Evolutionary conservation across 2,888 invertebrate species (phyloP).

Genomic region (Rutpela maculata): DNA sequence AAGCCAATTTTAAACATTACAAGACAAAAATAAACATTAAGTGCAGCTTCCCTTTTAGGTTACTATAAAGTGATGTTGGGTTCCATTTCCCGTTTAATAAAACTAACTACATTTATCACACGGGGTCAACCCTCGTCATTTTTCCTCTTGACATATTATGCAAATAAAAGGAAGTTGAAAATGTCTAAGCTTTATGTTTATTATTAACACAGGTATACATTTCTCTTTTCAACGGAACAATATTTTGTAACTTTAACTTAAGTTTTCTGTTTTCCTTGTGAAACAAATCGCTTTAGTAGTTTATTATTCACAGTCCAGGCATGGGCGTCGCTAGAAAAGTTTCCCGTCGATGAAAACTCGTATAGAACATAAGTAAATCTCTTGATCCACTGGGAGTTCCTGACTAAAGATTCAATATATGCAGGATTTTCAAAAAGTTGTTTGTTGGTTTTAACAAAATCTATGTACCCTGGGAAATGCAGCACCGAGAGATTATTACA

Average conservation of each 20-base stretch:
- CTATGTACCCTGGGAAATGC: no score
- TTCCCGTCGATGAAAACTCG: not conserved
- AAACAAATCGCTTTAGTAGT: not conserved
- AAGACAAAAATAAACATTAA: not conserved
- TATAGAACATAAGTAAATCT: not conserved
- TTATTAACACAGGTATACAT: conserved; percentile 27
- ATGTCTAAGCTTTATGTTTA: conserved; percentile 14
- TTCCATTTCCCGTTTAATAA: conserved; percentile 30
- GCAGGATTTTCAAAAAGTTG: no score
- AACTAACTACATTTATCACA: conserved; percentile 22
- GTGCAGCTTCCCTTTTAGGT: not conserved
- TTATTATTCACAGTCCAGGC: not conserved
- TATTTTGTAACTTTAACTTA: not conserved
- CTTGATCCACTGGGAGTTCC: not conserved
- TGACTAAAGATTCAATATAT: not conserved
- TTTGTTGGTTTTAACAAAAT: no score
- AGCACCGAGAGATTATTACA: no score
- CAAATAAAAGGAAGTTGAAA: conserved; percentile 23
- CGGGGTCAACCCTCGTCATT: conserved; percentile 35
- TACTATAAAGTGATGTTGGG: conserved; percentile 21
- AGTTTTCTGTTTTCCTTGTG: not conserved
- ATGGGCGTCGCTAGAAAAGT: not conserved
- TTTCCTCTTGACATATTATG: conserved; percentile 29
- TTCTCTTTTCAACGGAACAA: conserved; percentile 26
- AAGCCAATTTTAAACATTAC: not conserved